Evolutionary conservation across 2,797 vertebrate genomes (phyloP).

Genomic region (Ataeniobius toweri): DNA sequence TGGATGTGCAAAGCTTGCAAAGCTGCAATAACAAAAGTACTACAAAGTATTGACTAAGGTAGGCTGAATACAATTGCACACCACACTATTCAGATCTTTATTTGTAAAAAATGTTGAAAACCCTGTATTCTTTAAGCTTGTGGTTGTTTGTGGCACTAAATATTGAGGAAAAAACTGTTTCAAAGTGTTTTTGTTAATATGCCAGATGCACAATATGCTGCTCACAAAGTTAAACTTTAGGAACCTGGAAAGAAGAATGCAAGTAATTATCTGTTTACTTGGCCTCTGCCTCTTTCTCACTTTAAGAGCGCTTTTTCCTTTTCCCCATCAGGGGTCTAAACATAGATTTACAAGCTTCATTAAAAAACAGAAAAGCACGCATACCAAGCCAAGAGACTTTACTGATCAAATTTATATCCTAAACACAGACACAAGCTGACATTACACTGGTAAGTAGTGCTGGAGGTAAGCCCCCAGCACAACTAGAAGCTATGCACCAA

Average conservation of each 20-base stretch:
- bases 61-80: background rate
- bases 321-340: background rate
- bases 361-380: background rate
- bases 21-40: background rate
- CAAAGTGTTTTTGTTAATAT: background rate
- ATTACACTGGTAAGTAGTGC: background rate
- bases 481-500: constrained; percentile 12
- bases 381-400: background rate
- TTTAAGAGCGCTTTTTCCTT: background rate
- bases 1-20: background rate
- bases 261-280: constrained; percentile 20
- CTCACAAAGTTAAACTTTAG: background rate
- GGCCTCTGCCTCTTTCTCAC: background rate
- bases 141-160: background rate
- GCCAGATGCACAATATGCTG: background rate
- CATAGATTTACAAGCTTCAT: background rate
- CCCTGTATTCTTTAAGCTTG: too few relatives aligned
- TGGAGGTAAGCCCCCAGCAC: background rate
- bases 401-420: background rate
- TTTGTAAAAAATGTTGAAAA: background rate
- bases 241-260: constrained; percentile 17
- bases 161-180: background rate
- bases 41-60: background rate
- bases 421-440: background rate
- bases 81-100: background rate